Conservation (phyloP, 1,140 invertebrate genomes). For the Caerostris extrusa region DNA sequence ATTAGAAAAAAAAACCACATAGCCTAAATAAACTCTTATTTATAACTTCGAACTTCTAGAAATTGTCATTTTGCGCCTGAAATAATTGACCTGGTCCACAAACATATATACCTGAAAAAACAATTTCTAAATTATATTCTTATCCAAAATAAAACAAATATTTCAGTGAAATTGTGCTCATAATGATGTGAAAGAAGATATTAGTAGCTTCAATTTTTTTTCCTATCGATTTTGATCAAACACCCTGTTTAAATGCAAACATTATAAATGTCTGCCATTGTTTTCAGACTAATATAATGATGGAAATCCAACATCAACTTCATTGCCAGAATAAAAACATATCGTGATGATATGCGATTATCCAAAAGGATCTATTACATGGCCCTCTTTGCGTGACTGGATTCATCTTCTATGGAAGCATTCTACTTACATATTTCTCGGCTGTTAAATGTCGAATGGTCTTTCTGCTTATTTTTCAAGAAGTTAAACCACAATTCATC, state of each 20-base stretch:
- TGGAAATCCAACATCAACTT: slow-evolving; percentile 16
- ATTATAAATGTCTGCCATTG: not conserved
- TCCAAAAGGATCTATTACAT: slow-evolving; percentile 21
- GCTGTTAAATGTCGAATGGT: slow-evolving; percentile 2
- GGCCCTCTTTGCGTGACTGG: slow-evolving; percentile 25
- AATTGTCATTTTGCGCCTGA: too few species aligned
- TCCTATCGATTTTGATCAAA: slow-evolving; percentile 17
- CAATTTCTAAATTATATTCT: too few species aligned
- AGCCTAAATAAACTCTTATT: too few species aligned
- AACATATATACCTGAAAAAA: too few species aligned
- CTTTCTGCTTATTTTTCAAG: not conserved
- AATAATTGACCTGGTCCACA: too few species aligned
- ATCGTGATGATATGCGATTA: slow-evolving; percentile 46
- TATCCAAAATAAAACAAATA: too few species aligned
- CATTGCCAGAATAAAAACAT: not conserved
- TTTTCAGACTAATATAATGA: not conserved
- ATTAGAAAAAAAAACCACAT: too few species aligned
- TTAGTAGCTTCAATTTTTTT: too few species aligned
- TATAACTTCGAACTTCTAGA: too few species aligned
- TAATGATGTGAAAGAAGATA: too few species aligned
- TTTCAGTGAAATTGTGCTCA: too few species aligned
- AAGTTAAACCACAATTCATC: not conserved
- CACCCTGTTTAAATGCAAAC: not conserved
- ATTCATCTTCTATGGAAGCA: not conserved
- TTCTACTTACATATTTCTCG: slow-evolving; percentile 4